phyloP scores from a whole-genome alignment of 2,113 vertebrate species.

The Campylomormyrus numenius region DNA sequence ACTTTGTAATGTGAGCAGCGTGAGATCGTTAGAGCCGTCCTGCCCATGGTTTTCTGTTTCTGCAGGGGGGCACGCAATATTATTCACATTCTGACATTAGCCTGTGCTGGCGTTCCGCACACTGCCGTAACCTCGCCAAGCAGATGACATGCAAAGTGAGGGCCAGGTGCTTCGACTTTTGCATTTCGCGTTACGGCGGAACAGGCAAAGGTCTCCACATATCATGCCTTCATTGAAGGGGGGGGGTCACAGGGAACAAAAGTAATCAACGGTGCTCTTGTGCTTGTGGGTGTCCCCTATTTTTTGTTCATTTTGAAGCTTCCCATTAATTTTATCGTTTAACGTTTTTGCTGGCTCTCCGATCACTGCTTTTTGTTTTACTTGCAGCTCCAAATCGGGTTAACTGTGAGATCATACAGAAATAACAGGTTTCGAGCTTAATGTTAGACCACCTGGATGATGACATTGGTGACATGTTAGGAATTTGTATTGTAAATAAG shows the following conservation, averaged over 20 bases:
- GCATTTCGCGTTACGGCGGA: not conserved
- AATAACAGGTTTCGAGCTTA: not conserved
- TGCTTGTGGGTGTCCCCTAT: not conserved
- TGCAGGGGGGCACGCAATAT: conserved; percentile 52
- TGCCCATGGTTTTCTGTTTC: conserved; percentile 56
- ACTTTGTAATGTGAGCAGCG: conserved; percentile 64
- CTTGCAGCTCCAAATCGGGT: not conserved
- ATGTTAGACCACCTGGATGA: not conserved
- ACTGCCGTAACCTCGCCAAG: conserved; percentile 52
- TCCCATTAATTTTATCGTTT: not conserved
- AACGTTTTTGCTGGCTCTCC: not conserved
- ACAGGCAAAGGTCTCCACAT: not conserved
- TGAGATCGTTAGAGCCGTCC: conserved; percentile 58
- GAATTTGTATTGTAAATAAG: not conserved
- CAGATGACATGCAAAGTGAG: conserved; percentile 29
- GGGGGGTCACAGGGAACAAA: not conserved
- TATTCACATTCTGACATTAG: conserved; percentile 57
- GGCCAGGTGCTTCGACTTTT: not conserved
- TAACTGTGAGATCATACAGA: not conserved
- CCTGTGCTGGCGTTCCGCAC: conserved; percentile 47
- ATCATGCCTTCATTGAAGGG: not conserved
- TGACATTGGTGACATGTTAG: not conserved
- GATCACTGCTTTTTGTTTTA: not conserved
- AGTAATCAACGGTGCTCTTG: not conserved
- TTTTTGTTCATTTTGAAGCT: not conserved